Conservation (phyloP, 2,113 vertebrate species). For the Chaetura pelagica region DNA sequence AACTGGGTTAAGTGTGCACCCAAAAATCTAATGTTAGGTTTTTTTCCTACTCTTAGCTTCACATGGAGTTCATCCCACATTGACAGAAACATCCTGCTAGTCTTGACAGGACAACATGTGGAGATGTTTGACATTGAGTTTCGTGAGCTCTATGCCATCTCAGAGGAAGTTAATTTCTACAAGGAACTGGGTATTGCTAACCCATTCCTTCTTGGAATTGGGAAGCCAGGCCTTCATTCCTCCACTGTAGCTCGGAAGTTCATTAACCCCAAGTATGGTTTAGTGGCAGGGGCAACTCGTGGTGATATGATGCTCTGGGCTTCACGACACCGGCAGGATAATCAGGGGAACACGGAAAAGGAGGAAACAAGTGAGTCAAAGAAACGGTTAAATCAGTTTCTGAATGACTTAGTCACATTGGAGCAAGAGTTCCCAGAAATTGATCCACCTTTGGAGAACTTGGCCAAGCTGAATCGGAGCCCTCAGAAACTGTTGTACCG, state of each 20-base stretch:
- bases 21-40: background rate
- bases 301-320: constrained; percentile 80
- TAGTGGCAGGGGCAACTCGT: constrained; percentile 79
- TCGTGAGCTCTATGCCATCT: constrained; percentile 92
- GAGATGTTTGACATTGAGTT: constrained; percentile 92
- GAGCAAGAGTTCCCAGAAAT: constrained; percentile 76
- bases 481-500: constrained; percentile 35
- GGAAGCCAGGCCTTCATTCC: constrained; percentile 58
- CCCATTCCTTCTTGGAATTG: constrained; percentile 20
- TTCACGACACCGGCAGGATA: constrained; percentile 49
- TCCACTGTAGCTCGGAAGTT: constrained; percentile 89
- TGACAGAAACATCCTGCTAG: constrained; percentile 90
- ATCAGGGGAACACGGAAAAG: constrained; percentile 12
- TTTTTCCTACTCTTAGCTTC: constrained; percentile 79
- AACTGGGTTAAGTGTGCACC: background rate
- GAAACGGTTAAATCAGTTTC: constrained; percentile 74
- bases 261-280: constrained; percentile 92
- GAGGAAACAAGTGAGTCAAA: constrained; percentile 71
- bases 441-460: constrained; percentile 57
- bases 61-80: constrained; percentile 90
- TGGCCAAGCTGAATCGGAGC: constrained; percentile 44
- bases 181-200: constrained; percentile 80
- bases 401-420: constrained; percentile 77
- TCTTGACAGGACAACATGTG: constrained; percentile 90
- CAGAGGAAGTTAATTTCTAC: constrained; percentile 87